A percentile compares a stretch with the other conserved stretches of the same genome.
Evolutionary conservation across 1,140 invertebrate species (phyloP).

Genomic region (Halesus radiatus): DNA sequence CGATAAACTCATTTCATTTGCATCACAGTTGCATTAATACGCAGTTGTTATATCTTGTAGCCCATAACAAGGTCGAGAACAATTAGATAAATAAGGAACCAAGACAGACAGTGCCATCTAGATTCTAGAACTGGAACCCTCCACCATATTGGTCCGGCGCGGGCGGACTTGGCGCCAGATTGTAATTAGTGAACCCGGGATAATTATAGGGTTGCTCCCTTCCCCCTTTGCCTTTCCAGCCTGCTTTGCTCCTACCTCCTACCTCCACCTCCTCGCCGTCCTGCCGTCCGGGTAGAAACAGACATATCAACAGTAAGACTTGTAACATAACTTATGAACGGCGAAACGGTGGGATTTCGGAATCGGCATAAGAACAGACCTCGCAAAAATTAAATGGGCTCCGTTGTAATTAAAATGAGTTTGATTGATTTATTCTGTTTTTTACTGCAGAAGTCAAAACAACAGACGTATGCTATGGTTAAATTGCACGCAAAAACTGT

Average conservation of each 20-base stretch:
- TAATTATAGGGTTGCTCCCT: constrained; percentile 50
- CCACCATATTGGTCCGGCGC: constrained; percentile 27
- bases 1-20: no score
- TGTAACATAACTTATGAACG: neutral
- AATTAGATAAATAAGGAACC: constrained; percentile 33
- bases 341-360: constrained; percentile 31
- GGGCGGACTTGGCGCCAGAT: constrained; percentile 44
- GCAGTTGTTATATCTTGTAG: no score
- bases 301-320: neutral
- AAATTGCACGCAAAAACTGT: no score
- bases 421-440: constrained; percentile 19
- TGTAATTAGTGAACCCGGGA: constrained; percentile 54
- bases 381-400: neutral
- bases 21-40: no score
- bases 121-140: neutral
- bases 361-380: neutral
- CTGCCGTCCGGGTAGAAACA: neutral
- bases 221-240: no score
- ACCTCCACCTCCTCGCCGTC: no score
- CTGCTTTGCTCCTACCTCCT: no score
- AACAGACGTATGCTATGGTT: no score
- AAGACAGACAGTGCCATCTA: constrained; percentile 38
- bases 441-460: no score
- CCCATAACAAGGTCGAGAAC: constrained; percentile 14
- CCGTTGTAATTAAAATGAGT: constrained; percentile 8